phyloP scores from a whole-genome alignment of 2,888 invertebrate species.

The Erebia ligea region DNA sequence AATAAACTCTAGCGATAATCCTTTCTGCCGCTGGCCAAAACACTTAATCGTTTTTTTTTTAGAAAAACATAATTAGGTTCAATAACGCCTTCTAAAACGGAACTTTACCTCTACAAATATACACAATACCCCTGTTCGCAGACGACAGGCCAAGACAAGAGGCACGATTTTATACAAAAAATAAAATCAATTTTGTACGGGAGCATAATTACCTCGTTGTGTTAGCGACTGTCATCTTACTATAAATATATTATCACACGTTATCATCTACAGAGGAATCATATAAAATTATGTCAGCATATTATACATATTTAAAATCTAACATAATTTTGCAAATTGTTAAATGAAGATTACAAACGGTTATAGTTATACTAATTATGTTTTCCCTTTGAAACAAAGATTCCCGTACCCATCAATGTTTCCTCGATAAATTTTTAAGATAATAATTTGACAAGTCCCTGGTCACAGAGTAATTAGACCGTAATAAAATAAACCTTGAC shows the following conservation, averaged over 20 bases:
- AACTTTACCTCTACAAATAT: conserved; percentile 69
- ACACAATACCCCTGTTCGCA: conserved; percentile 71
- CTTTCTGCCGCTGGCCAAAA: conserved; percentile 68
- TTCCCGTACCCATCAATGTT: conserved; percentile 82
- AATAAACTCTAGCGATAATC: conserved; percentile 56
- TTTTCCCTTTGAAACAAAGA: conserved; percentile 78
- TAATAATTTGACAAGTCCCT: conserved; percentile 57
- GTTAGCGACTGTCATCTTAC: conserved; percentile 81
- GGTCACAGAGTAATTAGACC: conserved; percentile 67
- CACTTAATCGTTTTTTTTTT: conserved; percentile 60
- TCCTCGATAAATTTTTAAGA: conserved; percentile 53
- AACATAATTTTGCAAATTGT: conserved; percentile 24
- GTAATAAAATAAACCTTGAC: conserved; percentile 65
- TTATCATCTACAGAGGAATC: conserved; percentile 63
- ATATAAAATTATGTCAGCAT: conserved; percentile 42
- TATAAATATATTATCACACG: conserved; percentile 79
- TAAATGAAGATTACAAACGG: conserved; percentile 28
- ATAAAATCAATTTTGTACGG: conserved; percentile 80
- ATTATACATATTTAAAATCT: conserved; percentile 26
- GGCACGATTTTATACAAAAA: conserved; percentile 82
- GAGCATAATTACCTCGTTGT: conserved; percentile 68
- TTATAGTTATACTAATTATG: conserved; percentile 68
- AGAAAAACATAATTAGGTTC: conserved; percentile 80
- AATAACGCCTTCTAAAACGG: conserved; percentile 57
- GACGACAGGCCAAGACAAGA: conserved; percentile 83